Evolutionary conservation across 2,113 vertebrate genomes (phyloP).

Genomic region (Patagioenas fasciata): DNA sequence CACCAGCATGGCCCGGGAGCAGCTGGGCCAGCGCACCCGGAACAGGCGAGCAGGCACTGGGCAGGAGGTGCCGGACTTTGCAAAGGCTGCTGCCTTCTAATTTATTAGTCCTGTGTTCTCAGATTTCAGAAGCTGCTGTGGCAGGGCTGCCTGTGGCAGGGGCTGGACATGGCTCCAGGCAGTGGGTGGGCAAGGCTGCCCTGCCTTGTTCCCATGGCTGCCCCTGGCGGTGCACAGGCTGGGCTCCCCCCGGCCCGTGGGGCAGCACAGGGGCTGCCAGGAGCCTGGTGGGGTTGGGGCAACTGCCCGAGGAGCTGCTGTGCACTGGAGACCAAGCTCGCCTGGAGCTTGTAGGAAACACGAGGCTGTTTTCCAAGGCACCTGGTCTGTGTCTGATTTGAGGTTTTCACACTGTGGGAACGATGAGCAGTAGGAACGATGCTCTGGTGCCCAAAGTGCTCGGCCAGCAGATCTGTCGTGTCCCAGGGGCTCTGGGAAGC

Average conservation of each 20-base stretch:
- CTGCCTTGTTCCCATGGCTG: not conserved
- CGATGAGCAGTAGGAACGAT: not conserved
- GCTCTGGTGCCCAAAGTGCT: not conserved
- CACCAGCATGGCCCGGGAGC: not conserved
- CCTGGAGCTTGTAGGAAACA: constrained; percentile 13
- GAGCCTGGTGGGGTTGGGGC: not conserved
- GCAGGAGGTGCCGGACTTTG: not conserved
- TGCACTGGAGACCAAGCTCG: not conserved
- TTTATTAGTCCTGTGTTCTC: constrained; percentile 28
- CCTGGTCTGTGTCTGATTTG: not conserved
- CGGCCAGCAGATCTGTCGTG: rapidly evolving
- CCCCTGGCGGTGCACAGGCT: not conserved
- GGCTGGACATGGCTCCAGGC: not conserved
- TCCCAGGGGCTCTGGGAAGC: not conserved
- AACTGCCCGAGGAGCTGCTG: not conserved
- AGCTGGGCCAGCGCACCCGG: not conserved
- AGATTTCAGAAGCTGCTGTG: not conserved
- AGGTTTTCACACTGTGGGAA: not conserved
- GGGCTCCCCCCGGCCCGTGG: rapidly evolving
- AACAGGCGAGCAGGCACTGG: not conserved
- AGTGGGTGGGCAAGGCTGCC: not conserved
- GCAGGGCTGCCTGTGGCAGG: not conserved
- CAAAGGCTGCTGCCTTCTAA: constrained; percentile 6
- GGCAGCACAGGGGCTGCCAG: not conserved
- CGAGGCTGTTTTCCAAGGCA: not conserved